Evolutionary conservation across 1,140 invertebrate species (phyloP).

Genomic region (Drosophila kikkawai): DNA sequence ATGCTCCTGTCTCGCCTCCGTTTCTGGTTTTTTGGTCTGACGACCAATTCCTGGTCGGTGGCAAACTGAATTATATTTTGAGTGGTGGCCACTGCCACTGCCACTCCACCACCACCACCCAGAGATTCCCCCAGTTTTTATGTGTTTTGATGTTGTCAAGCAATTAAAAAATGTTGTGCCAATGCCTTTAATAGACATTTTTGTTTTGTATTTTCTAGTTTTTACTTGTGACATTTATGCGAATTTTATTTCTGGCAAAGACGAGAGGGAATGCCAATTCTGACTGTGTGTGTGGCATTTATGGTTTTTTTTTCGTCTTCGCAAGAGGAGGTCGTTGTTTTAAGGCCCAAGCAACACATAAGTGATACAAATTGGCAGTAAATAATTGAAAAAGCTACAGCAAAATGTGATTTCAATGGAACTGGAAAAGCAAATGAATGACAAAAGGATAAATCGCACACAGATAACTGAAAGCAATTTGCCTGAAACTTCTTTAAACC

Average conservation of each 20-base stretch:
- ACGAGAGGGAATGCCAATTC: conserved; percentile 19
- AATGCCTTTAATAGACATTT: conserved; percentile 74
- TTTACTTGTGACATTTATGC: conserved; percentile 59
- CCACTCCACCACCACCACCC: conserved; percentile 8
- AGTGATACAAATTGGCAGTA: conserved; percentile 35
- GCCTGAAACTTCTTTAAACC: conserved; percentile 21
- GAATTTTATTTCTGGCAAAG: conserved; percentile 42
- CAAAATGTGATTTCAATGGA: conserved; percentile 36
- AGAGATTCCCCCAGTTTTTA: conserved; percentile 28
- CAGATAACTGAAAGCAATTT: conserved; percentile 28
- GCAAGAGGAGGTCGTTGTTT: conserved; percentile 1
- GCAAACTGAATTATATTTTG: conserved; percentile 76
- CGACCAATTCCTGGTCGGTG: conserved; percentile 70
- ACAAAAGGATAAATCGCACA: conserved; percentile 30
- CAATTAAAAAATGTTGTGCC: conserved; percentile 75
- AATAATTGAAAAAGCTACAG: conserved; percentile 50
- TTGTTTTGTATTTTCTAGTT: conserved; percentile 53
- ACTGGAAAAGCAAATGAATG: conserved; percentile 10
- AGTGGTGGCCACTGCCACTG: conserved; percentile 45
- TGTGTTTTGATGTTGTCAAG: conserved; percentile 73
- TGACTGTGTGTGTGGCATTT: conserved; percentile 60
- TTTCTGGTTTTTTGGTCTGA: conserved; percentile 41
- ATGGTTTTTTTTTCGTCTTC: conserved; percentile 13
- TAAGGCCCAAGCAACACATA: conserved; percentile 17
- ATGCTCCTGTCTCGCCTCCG: conserved; percentile 10